Percentiles rank a stretch among this genome's conserved stretches.
phyloP scores from a whole-genome alignment of 2,797 vertebrate species.

The Okamejei kenojei region DNA sequence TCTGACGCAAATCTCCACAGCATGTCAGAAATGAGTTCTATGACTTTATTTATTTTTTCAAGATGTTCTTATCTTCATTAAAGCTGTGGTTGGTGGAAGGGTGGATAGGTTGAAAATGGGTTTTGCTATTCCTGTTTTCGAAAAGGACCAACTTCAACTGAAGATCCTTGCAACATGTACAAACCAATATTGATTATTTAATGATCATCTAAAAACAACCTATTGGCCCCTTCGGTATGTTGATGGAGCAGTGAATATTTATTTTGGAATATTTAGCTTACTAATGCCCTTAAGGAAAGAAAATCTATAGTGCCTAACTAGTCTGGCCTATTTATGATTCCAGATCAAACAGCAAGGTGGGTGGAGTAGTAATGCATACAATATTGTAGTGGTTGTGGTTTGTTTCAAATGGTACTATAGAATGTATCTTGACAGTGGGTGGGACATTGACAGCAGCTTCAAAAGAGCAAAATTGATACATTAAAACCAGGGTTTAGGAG shows the following conservation, averaged over 20 bases:
- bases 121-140: not conserved
- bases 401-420: too few relatives aligned
- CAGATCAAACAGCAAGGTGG: too few relatives aligned
- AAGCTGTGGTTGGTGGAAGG: not conserved
- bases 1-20: not conserved
- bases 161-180: not conserved
- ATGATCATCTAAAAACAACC: not conserved
- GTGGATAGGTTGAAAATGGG: not conserved
- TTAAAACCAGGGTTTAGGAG: too few relatives aligned
- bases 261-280: not conserved
- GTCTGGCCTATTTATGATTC: too few relatives aligned
- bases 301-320: too few relatives aligned
- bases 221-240: not conserved
- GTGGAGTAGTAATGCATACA: too few relatives aligned
- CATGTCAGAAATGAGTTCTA: not conserved
- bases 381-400: too few relatives aligned
- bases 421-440: too few relatives aligned
- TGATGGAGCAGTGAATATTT: not conserved
- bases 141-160: not conserved
- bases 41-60: not conserved
- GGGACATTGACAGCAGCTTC: too few relatives aligned
- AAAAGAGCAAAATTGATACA: too few relatives aligned
- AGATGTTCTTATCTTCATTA: not conserved
- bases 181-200: not conserved
- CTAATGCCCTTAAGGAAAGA: too few relatives aligned